These are phyloP conservation scores for Gymnarchus niloticus DNA, from an alignment of 2,113 vertebrate species.

Conservation along the genomic window DNA sequence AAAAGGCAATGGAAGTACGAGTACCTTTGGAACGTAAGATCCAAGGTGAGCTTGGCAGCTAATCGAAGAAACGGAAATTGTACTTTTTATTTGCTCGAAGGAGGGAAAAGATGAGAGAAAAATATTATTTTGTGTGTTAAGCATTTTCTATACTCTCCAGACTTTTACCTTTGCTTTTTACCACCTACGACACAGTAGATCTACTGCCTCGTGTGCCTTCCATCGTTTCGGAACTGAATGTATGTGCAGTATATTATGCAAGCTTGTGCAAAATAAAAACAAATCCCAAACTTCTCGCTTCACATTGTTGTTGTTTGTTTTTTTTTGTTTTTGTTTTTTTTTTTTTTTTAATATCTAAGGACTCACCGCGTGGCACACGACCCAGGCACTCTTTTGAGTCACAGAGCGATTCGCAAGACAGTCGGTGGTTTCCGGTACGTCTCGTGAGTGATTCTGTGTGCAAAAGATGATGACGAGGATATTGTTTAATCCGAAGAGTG, in stretches of 20 bases:
- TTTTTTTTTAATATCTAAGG: neutral
- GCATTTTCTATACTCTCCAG: constrained; percentile 81
- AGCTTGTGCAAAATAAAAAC: constrained; percentile 99
- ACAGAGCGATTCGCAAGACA: too few species aligned
- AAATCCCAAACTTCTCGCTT: constrained; percentile 79
- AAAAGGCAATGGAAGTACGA: constrained; percentile 54
- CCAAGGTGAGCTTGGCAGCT: constrained; percentile 79
- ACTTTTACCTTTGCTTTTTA: constrained; percentile 87
- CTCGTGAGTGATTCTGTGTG: too few species aligned
- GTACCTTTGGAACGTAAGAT: constrained; percentile 76
- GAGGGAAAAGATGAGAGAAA: constrained; percentile 48
- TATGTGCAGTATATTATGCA: constrained; percentile 86
- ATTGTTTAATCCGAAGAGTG: too few species aligned
- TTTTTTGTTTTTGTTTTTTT: neutral
- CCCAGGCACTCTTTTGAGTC: too few species aligned
- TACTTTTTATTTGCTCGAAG: constrained; percentile 70
- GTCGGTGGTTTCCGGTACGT: too few species aligned
- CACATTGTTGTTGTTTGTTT: neutral
- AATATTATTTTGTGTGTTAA: constrained; percentile 77
- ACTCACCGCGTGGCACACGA: too few species aligned
- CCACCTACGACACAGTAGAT: constrained; percentile 86
- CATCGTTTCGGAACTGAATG: constrained; percentile 89
- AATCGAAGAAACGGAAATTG: constrained; percentile 66
- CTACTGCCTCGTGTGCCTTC: constrained; percentile 89
- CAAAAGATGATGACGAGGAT: too few species aligned